Evolutionary conservation across 2,113 vertebrate genomes (phyloP).

Genomic region (Triplophysa siluroides): DNA sequence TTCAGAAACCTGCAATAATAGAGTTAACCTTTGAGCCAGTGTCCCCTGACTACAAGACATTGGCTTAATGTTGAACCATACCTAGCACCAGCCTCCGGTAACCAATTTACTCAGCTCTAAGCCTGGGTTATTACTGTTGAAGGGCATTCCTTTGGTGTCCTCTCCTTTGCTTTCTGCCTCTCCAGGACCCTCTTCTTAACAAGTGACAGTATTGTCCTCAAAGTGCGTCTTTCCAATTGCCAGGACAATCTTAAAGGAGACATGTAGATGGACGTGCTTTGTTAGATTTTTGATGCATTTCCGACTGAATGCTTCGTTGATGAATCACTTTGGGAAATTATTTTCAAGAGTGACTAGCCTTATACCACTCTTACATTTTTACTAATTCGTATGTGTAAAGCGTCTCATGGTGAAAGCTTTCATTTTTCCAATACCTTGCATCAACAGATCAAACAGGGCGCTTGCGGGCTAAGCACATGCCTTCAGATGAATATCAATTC

Average conservation of each 20-base stretch:
- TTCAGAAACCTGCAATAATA: slow-evolving; percentile 71
- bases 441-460: slow-evolving; percentile 29
- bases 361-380: slow-evolving; percentile 13
- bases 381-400: slow-evolving; percentile 13
- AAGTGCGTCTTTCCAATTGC: slow-evolving; percentile 33
- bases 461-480: slow-evolving; percentile 28
- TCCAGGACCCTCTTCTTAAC: slow-evolving; percentile 21
- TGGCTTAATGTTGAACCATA: slow-evolving; percentile 42
- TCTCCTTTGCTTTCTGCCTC: slow-evolving; percentile 48
- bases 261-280: slow-evolving; percentile 7
- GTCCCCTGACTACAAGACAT: slow-evolving; percentile 1
- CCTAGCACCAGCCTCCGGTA: slow-evolving; percentile 40
- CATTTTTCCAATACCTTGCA: slow-evolving; percentile 38
- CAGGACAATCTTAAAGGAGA: slow-evolving; percentile 1
- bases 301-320: neutral
- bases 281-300: slow-evolving; percentile 40
- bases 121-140: slow-evolving; percentile 42
- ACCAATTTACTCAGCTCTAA: slow-evolving; percentile 52
- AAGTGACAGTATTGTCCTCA: slow-evolving; percentile 49
- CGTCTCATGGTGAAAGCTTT: slow-evolving; percentile 33
- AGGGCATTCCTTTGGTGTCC: slow-evolving; percentile 41
- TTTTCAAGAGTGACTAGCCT: neutral
- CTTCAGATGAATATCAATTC: slow-evolving; percentile 43
- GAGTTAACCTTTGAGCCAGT: slow-evolving; percentile 68
- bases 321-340: neutral